Percentiles rank a stretch among this genome's conserved stretches.
phyloP scores from a whole-genome alignment of 2,113 vertebrate species.

The Thunnus thynnus region DNA sequence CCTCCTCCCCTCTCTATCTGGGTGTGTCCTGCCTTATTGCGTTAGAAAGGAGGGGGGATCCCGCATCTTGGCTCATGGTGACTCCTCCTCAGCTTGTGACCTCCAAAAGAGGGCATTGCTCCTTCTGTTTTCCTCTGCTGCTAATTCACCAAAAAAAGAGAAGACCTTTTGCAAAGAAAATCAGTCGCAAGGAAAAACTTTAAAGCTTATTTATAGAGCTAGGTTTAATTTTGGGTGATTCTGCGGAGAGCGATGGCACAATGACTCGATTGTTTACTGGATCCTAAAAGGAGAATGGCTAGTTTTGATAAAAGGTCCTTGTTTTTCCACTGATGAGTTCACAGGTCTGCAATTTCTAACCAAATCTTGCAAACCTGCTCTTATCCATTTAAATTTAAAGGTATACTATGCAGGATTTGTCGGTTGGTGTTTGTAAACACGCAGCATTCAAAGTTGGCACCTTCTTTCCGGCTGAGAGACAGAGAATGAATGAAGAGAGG shows the following conservation, averaged over 20 bases:
- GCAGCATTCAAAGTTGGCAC: too few relatives aligned
- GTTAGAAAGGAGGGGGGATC: constrained; percentile 81
- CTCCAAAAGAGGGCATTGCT: constrained; percentile 77
- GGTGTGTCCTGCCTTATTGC: constrained; percentile 83
- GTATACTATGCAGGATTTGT: too few relatives aligned
- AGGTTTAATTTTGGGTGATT: neutral
- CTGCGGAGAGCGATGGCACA: neutral
- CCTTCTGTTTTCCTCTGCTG: constrained; percentile 37
- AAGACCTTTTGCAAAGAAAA: neutral
- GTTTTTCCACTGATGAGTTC: neutral
- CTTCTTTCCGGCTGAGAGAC: neutral
- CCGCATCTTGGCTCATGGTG: constrained; percentile 74
- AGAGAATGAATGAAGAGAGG: too few relatives aligned
- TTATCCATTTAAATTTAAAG: neutral
- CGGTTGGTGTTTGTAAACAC: too few relatives aligned
- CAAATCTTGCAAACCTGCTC: neutral
- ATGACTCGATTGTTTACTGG: constrained; percentile 14
- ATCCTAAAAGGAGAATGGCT: neutral
- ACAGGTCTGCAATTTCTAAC: too few relatives aligned
- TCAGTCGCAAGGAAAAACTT: constrained; percentile 5
- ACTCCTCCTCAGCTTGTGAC: constrained; percentile 74
- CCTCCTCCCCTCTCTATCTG: constrained; percentile 67
- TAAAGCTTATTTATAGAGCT: neutral
- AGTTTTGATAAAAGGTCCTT: neutral
- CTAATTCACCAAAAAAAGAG: constrained; percentile 12